A percentile compares a stretch with the other conserved stretches of the same genome.
phyloP scores from a whole-genome alignment of 2,797 vertebrate genomes.

The Dryobates pubescens region DNA sequence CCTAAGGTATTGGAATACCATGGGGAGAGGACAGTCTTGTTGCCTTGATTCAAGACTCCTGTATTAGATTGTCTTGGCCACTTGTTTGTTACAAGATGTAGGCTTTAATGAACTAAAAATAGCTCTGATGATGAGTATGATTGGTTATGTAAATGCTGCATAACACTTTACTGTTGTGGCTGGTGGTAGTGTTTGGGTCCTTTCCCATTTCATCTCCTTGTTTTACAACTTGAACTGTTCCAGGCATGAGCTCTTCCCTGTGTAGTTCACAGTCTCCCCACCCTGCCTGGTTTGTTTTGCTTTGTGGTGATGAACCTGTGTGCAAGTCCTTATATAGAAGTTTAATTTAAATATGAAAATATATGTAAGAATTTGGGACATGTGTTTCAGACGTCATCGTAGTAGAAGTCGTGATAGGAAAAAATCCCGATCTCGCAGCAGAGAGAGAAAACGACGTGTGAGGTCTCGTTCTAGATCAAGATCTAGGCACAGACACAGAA shows the following conservation, averaged over 20 bases:
- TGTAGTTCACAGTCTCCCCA: background rate
- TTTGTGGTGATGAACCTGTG: background rate
- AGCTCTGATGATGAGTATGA: background rate
- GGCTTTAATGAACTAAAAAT: background rate
- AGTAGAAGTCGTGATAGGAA: slow-evolving; percentile 92
- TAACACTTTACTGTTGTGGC: background rate
- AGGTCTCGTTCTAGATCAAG: slow-evolving; percentile 90
- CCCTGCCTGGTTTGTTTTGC: background rate
- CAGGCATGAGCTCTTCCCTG: background rate
- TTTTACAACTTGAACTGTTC: background rate
- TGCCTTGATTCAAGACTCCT: background rate
- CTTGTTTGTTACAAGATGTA: background rate
- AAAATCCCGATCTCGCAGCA: slow-evolving; percentile 87
- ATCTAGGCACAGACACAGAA: slow-evolving; percentile 90
- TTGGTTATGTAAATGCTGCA: background rate
- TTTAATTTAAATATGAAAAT: background rate
- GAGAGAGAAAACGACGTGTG: slow-evolving; percentile 87
- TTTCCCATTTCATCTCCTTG: background rate
- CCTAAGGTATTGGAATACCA: background rate
- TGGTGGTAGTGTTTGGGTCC: background rate
- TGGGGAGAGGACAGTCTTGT: background rate
- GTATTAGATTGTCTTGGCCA: background rate
- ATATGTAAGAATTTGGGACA: background rate
- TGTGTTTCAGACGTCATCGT: slow-evolving; percentile 87
- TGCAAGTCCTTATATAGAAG: background rate